Conservation (phyloP, 2,797 vertebrate species). For the Silurus aristotelis region DNA sequence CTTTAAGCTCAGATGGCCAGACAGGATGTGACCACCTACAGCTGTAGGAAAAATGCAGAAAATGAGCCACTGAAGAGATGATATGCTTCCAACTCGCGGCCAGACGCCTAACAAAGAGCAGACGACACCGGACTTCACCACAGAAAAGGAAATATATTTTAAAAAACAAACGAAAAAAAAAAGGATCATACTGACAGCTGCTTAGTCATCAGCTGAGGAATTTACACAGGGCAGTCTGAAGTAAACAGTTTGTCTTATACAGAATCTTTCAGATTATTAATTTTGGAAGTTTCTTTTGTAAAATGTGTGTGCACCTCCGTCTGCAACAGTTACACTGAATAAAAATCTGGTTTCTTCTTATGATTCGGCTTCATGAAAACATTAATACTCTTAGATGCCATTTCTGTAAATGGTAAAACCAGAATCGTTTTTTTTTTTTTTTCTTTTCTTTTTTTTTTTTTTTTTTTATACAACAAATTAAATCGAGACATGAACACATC, state of each 20-base stretch:
- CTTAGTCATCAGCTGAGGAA: constrained; percentile 86
- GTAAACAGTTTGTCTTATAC: constrained; percentile 62
- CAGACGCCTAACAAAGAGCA: constrained; percentile 43
- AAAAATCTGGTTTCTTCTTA: constrained; percentile 78
- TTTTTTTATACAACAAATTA: constrained; percentile 79
- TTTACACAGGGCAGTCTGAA: constrained; percentile 94
- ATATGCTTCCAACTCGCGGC: constrained; percentile 52
- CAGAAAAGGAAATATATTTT: constrained; percentile 98
- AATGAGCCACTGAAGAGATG: constrained; percentile 4
- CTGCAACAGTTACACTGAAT: constrained; percentile 94
- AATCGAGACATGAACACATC: constrained; percentile 89
- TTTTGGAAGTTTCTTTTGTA: constrained; percentile 62
- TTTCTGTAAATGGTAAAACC: constrained; percentile 84
- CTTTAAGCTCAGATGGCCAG: constrained; percentile 23
- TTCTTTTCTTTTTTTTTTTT: constrained; percentile 61
- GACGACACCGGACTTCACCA: constrained; percentile 77
- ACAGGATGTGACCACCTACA: constrained; percentile 51
- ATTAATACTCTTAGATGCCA: constrained; percentile 93
- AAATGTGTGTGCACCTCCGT: constrained; percentile 85
- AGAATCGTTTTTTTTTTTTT: constrained; percentile 62
- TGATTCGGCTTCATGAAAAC: constrained; percentile 84
- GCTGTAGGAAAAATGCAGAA: constrained; percentile 45
- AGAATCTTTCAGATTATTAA: constrained; percentile 66
- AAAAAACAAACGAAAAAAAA: constrained; percentile 77
- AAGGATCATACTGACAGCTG: constrained; percentile 91